Base-by-base conservation (phyloP, 2,888 invertebrate genomes). In the Bellardia bayeri region DNA sequence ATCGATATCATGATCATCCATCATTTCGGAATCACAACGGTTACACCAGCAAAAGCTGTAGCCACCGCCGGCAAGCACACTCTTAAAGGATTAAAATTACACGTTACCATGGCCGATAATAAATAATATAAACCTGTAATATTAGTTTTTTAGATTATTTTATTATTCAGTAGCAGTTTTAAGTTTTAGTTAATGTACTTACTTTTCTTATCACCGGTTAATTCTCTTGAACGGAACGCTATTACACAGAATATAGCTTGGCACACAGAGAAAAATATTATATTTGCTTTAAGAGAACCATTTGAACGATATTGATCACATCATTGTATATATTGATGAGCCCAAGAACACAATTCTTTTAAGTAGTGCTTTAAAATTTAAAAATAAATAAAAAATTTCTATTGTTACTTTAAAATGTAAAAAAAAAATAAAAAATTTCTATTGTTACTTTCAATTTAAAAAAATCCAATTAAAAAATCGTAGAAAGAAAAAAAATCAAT, bases 221-320 rank as follows among this genome's bases (percentile, higher is more conserved):
- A 94, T 91, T 98, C 97, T 90, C 96, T 96, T 92, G 98, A 97
- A 86, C 98, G 96, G 92, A 98, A 99, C 0, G 97, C 97, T 86
- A 99, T 96, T 16, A 98, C 94, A 93, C 99, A 98, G 94, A 99
- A 99, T 64, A 99, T 94, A 0, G 98, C 96, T 93, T 99, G 99
- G 90, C 98, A 98, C 4, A 98, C 95, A 1, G 97, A 96, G 92
- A 98, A 98, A 94, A 99, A 99, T 0, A 98, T 97, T 4, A 96
- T 95, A 92, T 99, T 98, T 0, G 96, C 95, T 90, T 96, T 95
- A 0, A 96, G 91, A 89, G 96, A 96, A 69, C 91, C 89, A 82
- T 92, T 93, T 23, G 91, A 90, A 64, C 91, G 91, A 63, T 91
- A 91, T 63, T 91, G 91, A 90, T 94, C 93, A 42, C 91, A 90